Conservation (phyloP, 2,797 vertebrate species). For the Peromyscus aztecus region DNA sequence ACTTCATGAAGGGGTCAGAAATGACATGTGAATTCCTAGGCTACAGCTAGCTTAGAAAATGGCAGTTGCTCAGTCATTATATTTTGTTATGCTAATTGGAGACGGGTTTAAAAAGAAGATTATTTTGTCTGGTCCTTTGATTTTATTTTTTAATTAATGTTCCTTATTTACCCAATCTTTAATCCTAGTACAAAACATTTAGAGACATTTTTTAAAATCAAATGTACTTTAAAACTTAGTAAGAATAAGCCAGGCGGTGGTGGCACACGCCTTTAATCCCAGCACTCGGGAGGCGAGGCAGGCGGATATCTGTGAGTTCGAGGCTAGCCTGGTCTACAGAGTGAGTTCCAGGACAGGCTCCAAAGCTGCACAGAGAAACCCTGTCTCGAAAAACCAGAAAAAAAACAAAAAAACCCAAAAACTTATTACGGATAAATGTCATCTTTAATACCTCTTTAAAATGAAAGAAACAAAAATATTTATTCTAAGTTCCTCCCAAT, state of each 20-base stretch:
- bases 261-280: no score
- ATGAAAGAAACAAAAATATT: not conserved
- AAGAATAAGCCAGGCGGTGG: not conserved
- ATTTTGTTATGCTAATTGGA: not conserved
- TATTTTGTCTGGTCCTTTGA: slow-evolving; percentile 50
- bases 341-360: no score
- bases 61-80: not conserved
- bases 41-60: not conserved
- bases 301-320: no score
- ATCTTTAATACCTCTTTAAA: slow-evolving; percentile 39
- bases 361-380: no score
- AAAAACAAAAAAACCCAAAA: no score
- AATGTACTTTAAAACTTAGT: slow-evolving; percentile 55
- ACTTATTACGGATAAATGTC: not conserved
- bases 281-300: no score
- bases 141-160: slow-evolving; percentile 47
- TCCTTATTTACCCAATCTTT: not conserved
- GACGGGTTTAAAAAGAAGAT: slow-evolving; percentile 23
- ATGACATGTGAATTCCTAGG: not conserved
- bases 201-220: slow-evolving; percentile 41
- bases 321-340: no score
- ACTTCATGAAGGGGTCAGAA: not conserved
- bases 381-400: no score
- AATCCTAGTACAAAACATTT: slow-evolving; percentile 29
- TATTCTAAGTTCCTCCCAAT: slow-evolving; percentile 36